Base-by-base conservation (phyloP, 1,140 invertebrate species). In the Aradophagus sp. region DNA sequence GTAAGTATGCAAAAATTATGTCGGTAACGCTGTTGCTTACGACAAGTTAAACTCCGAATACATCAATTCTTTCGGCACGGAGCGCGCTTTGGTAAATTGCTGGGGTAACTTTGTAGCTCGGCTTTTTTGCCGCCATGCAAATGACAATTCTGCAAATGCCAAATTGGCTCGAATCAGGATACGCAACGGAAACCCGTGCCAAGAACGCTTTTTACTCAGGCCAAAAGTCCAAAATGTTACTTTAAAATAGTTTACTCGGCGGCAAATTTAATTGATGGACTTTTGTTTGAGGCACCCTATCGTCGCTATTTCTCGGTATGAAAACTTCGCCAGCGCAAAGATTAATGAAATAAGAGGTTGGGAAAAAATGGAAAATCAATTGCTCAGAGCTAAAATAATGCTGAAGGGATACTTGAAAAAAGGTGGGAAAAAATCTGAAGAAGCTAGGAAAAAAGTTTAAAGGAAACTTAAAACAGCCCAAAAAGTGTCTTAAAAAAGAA, bases 91-190 rank as follows among this genome's bases (percentile, higher is more conserved):
- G 53, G 47, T 31, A 45, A 53, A 63, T 63, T 63, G 59, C 47
- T 45, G 5, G 36, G 12, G 5, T 14, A 11, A 23, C 23, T 59
- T 47, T 48, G 34, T 59, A 16, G 42, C 29, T 45, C 26, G 10
- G 44, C n/a, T 26, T 53, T 63, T 53, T 53, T 50, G 39, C 5
- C 31, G 14, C 19, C 38, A 65, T 53, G 61, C 61, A 65, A 65
- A 65, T 65, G 31, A 65, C 50, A 48, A 65, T 65, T 53, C 50
- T 11, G 34, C 42, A 65, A 65, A 55, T 41, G 48, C 61, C 39
- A 55, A 55, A 65, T 65, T 65, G 61, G 61, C 61, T 65, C 61
- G 61, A 65, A 65, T 65, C 61, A 41, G 35, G 32, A 20, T 34
- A 11, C 44, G n/a, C n/a, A n/a, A 23, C 29, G 17, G 17, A 15